A percentile compares a stretch with the other conserved stretches of the same genome.
Evolutionary conservation across 1,140 invertebrate species (phyloP).

Genomic region (Parasteatoda tepidariorum): DNA sequence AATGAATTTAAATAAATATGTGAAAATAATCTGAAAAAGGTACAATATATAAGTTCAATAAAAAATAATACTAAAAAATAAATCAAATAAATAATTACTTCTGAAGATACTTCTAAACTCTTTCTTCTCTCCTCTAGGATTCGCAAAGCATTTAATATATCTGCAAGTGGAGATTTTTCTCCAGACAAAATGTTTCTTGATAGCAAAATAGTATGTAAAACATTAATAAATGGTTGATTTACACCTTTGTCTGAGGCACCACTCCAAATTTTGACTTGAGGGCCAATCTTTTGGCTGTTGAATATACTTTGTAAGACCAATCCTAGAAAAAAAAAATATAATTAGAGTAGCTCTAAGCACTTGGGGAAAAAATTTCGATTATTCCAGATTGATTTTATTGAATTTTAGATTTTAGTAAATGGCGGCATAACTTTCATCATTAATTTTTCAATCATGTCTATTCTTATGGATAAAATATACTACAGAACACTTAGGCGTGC

Average conservation of each 20-base stretch:
- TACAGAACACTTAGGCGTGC: too few relatives aligned
- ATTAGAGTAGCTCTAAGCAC: too few relatives aligned
- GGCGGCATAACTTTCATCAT: too few relatives aligned
- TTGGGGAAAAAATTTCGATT: too few relatives aligned
- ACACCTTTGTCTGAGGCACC: neutral
- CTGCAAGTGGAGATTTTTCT: neutral
- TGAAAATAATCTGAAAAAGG: too few relatives aligned
- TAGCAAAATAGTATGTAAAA: neutral
- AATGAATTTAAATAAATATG: too few relatives aligned
- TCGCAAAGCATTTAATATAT: neutral
- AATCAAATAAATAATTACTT: conserved; percentile 1
- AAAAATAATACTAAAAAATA: too few relatives aligned
- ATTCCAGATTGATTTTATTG: too few relatives aligned
- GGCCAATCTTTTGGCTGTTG: neutral
- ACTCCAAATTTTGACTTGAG: neutral
- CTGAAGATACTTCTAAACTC: neutral
- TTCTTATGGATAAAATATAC: too few relatives aligned
- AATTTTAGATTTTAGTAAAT: too few relatives aligned
- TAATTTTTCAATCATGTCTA: too few relatives aligned
- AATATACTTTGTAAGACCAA: neutral
- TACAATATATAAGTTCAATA: too few relatives aligned
- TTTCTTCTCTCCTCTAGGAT: neutral
- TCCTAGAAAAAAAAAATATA: neutral
- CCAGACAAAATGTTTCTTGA: neutral
- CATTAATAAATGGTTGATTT: conserved; percentile 1